Conservation (phyloP, 2,888 invertebrate genomes). For the Imbricaverruca yamaguchii region DNA sequence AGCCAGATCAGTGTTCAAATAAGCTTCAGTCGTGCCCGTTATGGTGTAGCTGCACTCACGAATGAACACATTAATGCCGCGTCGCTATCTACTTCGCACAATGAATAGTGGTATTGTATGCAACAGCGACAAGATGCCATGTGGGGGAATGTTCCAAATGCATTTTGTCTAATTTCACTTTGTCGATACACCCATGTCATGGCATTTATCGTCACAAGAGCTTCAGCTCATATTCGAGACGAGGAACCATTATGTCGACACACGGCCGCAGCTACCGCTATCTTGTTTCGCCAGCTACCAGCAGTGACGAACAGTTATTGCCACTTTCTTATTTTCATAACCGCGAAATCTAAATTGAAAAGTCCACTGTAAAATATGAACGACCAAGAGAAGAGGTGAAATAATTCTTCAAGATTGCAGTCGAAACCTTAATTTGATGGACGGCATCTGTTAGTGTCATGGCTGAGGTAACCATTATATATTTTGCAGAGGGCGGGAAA, state of each 20-base stretch:
- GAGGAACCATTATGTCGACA: background rate
- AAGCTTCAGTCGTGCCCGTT: no score
- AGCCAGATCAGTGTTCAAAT: no score
- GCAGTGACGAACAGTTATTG: background rate
- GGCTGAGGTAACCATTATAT: background rate
- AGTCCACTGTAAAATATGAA: constrained; percentile 9
- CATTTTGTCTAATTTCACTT: no score
- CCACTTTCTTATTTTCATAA: constrained; percentile 2
- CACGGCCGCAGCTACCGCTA: background rate
- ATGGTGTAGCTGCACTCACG: no score
- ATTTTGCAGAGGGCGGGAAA: background rate
- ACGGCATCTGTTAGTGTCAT: background rate
- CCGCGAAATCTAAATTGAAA: constrained; percentile 11
- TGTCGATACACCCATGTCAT: background rate
- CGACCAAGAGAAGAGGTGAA: background rate
- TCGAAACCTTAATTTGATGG: background rate
- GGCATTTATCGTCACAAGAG: background rate
- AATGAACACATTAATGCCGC: no score
- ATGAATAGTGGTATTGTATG: no score
- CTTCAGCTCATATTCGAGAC: background rate
- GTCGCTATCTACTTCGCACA: no score
- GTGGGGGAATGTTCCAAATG: no score
- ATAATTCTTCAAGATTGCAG: background rate
- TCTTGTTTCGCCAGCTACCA: background rate
- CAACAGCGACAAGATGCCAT: no score